Evolutionary conservation across 2,888 invertebrate genomes (phyloP).

Genomic region (Ptychoptera albimana): DNA sequence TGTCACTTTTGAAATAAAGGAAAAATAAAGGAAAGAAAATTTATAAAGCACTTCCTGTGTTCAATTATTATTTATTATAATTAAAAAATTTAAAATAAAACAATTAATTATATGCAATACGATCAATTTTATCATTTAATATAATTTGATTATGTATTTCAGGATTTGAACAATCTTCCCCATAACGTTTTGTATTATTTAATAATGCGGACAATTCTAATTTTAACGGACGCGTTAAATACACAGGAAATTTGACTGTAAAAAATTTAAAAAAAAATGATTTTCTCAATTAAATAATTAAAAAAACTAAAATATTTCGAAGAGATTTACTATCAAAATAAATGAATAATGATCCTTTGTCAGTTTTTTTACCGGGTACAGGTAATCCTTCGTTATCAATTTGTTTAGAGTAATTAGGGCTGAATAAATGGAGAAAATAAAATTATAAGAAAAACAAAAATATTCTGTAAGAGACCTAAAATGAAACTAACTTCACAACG

Average conservation of each 20-base stretch:
- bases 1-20: too few species aligned
- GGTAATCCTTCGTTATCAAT: conserved; percentile 62
- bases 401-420: conserved; percentile 49
- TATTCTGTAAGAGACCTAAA: conserved; percentile 10
- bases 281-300: too few species aligned
- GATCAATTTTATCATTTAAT: neutral
- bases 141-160: too few species aligned
- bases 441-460: conserved; percentile 2
- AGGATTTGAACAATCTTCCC: too few species aligned
- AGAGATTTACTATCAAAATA: conserved; percentile 38
- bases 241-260: conserved; percentile 37
- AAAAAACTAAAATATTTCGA: too few species aligned
- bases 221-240: conserved; percentile 34
- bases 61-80: too few species aligned
- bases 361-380: conserved; percentile 39
- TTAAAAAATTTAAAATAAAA: neutral
- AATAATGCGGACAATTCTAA: conserved; percentile 1
- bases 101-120: neutral
- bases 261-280: conserved; percentile 12
- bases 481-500: conserved; percentile 42
- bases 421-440: too few species aligned
- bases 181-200: neutral
- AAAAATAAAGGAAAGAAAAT: too few species aligned
- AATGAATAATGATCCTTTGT: conserved; percentile 53
- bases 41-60: too few species aligned